Base-by-base conservation (phyloP, 2,113 vertebrate genomes). In the Channa argus region DNA sequence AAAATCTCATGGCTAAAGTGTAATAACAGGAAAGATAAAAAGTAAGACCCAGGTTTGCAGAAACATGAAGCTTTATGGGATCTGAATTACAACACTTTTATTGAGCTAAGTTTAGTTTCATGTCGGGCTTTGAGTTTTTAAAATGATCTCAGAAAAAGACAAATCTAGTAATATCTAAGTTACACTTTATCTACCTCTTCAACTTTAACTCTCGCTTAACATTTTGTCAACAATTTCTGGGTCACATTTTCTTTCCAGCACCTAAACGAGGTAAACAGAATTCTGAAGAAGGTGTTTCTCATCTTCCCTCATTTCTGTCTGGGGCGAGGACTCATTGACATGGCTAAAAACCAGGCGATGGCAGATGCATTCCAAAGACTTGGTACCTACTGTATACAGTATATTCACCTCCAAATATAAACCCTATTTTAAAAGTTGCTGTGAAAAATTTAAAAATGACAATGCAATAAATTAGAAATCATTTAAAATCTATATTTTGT, bases 241-340 rank as follows among this genome's bases (percentile, higher is more conserved):
- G 39, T 41, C 39, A 5, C 1, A 41, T 41, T 41, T 41, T 33
- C 7, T 76, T 71, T 67, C 8, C 74, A 95, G 95, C 80, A 94
- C 85, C 76, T 95, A 68, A 94, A 94, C 0, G 80, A 91, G 10
- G 90, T 95, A 56, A 95, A 95, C 92, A 88, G 63, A 12, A 88
- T 95, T 80, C 72, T 95, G 63, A 95, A 95, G 85, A 94, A 94
- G 46, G 90, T 95, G 58, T 95, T 95, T 65, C 88, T 95, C 75
- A 94, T 95, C 67, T 95, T 95, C 73, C 95, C 95, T 58, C 95
- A 95, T 70, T 95, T 95, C 93, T 95, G 94, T 68, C 79, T 95
- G 80, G 95, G 95, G 70, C 90, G 95, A 70, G 94, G 95, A 39
- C 94, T 95, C 72, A 95, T 95, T 7, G 95, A 95, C 85, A 94